Base-by-base conservation (phyloP, 2,797 vertebrate genomes). In the Mormyrops boulengeri region DNA sequence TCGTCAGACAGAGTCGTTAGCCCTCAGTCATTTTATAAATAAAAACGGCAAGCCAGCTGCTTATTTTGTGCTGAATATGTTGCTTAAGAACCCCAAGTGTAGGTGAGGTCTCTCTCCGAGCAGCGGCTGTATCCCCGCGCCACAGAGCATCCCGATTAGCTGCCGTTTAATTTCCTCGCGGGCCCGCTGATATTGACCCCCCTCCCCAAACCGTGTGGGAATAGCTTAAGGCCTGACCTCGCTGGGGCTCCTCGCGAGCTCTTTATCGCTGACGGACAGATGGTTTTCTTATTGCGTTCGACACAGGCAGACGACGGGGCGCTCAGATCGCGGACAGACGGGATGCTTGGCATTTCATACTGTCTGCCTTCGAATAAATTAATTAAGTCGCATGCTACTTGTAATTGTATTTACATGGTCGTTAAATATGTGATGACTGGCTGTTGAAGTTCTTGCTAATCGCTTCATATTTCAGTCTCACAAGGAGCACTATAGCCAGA, bases 221-320 rank as follows among this genome's bases (percentile, higher is more conserved):
- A 85, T 50, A 50, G 84, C 12, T 85, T 50, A 85, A 14, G 49
- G 4, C 22, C 5, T 85, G 84, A 85, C 84, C 47, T 41, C 73
- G 30, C 73, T 14, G 38, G 73, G 38, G 73, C 38, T 44, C 14
- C 17, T 8, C 38, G 17, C 38, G 11, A 44, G 84, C 66, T 82
- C 91, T 94, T 95, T 95, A 95, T 94, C 94, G 93, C 91, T 93
- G 91, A 89, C 91, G 94, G 93, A 89, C 94, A 95, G 92, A 89
- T 90, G 92, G 92, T 90, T 92, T 49, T 93, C 92, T 94, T 94
- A 94, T 94, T 93, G 93, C 94, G 94, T 95, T 94, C 49, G 50
- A 85, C 84, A 85, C 84, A 94, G 93, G 95, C 93, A 94, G 93
- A 94, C 94, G 93, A 93, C 90, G 91, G 92, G 91, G 91, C 93